A percentile compares a stretch with the other conserved stretches of the same genome.
phyloP scores from a whole-genome alignment of 1,140 invertebrate species.

The Pachypeltis micranthus region DNA sequence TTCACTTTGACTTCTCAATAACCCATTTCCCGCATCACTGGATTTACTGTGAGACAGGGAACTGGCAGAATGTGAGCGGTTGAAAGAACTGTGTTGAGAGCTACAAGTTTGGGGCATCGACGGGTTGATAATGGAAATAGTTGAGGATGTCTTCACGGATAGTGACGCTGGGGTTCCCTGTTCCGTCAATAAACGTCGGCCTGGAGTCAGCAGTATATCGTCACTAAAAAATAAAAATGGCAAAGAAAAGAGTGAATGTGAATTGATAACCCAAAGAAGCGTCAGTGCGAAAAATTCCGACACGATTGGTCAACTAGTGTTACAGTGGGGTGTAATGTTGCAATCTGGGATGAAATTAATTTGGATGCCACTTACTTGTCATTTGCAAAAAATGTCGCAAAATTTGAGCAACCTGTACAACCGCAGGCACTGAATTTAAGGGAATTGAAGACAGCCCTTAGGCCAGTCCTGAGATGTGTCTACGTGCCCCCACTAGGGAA shows the following conservation, averaged over 20 bases:
- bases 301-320: neutral
- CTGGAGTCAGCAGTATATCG: conserved; percentile 4
- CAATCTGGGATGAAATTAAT: no score
- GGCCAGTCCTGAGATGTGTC: no score
- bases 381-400: neutral
- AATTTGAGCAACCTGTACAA: neutral
- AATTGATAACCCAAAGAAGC: neutral
- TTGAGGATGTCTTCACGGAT: conserved; percentile 2
- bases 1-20: conserved; percentile 18
- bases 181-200: neutral
- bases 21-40: neutral
- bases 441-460: neutral
- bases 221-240: neutral
- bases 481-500: no score
- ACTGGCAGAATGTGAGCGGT: conserved; percentile 18
- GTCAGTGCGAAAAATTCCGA: neutral
- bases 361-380: no score
- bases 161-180: neutral
- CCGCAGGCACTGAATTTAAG: neutral
- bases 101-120: neutral
- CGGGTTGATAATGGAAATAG: neutral
- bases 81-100: neutral
- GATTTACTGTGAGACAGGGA: conserved; percentile 4
- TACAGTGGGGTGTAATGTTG: no score
- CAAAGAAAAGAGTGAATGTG: neutral